Percentiles rank a stretch among this genome's conserved stretches.
These are phyloP conservation scores for Galeopsomyia nigrocyanea DNA, from an alignment of 2,888 invertebrate genomes.

Conservation along the genomic window DNA sequence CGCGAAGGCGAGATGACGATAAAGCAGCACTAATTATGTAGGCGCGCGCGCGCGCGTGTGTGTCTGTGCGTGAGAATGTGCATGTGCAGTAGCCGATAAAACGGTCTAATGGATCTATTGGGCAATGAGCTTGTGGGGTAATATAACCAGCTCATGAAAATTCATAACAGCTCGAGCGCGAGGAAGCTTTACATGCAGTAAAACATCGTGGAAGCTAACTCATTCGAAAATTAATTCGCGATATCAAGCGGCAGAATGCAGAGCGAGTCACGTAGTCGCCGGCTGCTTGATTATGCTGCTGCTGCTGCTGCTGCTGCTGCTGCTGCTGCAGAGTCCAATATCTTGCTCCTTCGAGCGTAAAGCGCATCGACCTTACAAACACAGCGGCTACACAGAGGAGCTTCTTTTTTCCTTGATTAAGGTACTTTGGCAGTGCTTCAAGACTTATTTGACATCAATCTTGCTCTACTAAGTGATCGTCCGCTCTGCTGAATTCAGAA, in stretches of 20 bases:
- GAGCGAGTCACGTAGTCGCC: background rate
- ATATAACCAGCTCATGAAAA: too few relatives aligned
- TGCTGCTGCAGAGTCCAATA: slow-evolving; percentile 37
- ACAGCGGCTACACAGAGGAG: background rate
- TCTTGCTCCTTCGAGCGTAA: slow-evolving; percentile 36
- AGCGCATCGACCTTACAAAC: slow-evolving; percentile 29
- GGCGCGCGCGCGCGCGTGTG: too few relatives aligned
- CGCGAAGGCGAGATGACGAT: too few relatives aligned
- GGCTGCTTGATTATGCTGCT: background rate
- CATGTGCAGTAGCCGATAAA: too few relatives aligned
- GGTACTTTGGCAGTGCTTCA: slow-evolving; percentile 20
- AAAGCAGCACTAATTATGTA: too few relatives aligned
- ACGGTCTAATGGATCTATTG: too few relatives aligned
- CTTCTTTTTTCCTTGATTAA: slow-evolving; percentile 15
- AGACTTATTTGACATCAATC: slow-evolving; percentile 13
- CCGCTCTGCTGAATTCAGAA: too few relatives aligned
- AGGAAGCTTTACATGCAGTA: slow-evolving; percentile 1
- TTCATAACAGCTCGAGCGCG: background rate
- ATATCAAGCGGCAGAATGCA: slow-evolving; percentile 7
- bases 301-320: slow-evolving; percentile 14
- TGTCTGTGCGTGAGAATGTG: too few relatives aligned
- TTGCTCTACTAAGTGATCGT: background rate
- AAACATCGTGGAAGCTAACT: slow-evolving; percentile 4
- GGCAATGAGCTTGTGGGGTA: too few relatives aligned
- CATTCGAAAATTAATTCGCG: slow-evolving; percentile 41